Evolutionary conservation across 92 coral and sea anemone species (phyloP).

Genomic region (Umimayanthus chanpuru): DNA sequence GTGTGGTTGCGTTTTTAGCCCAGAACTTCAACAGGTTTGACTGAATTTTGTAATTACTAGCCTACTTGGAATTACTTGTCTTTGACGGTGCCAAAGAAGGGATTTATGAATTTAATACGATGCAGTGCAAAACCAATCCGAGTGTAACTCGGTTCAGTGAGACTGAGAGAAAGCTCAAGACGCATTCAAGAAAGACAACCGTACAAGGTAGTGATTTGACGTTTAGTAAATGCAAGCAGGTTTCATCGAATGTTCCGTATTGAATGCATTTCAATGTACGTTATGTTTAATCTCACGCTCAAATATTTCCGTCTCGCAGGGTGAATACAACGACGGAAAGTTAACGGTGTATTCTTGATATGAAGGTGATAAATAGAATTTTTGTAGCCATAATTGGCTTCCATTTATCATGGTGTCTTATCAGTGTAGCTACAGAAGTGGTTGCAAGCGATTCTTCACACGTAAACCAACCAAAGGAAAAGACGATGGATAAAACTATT

Average conservation of each 20-base stretch:
- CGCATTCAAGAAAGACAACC: neutral
- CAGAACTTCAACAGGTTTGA: neutral
- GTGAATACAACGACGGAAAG: neutral
- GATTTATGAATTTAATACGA: neutral
- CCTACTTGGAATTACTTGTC: no score
- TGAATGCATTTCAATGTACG: neutral
- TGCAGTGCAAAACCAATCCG: neutral
- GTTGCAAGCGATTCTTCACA: neutral
- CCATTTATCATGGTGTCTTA: neutral
- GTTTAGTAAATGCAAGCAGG: neutral
- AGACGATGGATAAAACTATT: neutral
- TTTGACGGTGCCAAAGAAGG: neutral
- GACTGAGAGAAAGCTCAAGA: neutral
- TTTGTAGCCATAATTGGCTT: slow-evolving; percentile 21
- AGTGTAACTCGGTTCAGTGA: neutral
- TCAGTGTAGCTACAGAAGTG: neutral
- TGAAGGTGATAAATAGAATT: slow-evolving; percentile 13
- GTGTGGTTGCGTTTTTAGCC: neutral
- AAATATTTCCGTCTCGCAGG: slow-evolving; percentile 14
- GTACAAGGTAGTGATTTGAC: neutral
- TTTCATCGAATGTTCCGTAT: slow-evolving; percentile 1
- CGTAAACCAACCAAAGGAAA: neutral
- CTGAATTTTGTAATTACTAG: neutral
- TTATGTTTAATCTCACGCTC: slow-evolving; percentile 1
- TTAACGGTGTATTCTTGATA: neutral